These are phyloP conservation scores for Drosophila azteca DNA, from an alignment of 1,140 invertebrate species.

Conservation along the genomic window DNA sequence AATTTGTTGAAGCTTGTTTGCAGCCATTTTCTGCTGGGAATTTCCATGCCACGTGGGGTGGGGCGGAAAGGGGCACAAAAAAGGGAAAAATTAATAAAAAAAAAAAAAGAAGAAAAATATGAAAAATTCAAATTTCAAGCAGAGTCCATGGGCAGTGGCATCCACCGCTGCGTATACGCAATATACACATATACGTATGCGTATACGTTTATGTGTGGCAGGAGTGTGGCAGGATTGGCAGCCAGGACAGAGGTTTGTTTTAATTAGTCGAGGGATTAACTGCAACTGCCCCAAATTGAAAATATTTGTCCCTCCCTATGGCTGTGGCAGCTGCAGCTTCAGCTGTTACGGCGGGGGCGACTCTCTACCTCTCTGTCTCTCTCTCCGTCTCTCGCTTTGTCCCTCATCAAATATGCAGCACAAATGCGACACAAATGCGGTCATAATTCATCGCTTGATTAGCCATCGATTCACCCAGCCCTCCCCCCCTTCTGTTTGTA, in stretches of 20 bases:
- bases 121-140: conserved; percentile 73
- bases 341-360: no score
- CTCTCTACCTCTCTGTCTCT: conserved; percentile 16
- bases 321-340: neutral
- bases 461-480: neutral
- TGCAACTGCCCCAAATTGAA: conserved; percentile 41
- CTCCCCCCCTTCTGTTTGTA: no score
- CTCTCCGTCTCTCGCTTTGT: no score
- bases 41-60: conserved; percentile 9
- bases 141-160: conserved; percentile 25
- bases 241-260: conserved; percentile 52
- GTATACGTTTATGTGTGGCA: neutral
- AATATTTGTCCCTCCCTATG: conserved; percentile 23
- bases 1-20: conserved; percentile 68
- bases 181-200: no score
- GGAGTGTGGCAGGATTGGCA: conserved; percentile 1
- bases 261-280: conserved; percentile 65
- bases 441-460: conserved; percentile 46
- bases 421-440: conserved; percentile 24
- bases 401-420: conserved; percentile 27
- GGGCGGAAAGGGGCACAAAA: neutral
- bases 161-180: conserved; percentile 59
- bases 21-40: conserved; percentile 23
- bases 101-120: conserved; percentile 27
- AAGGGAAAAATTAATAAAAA: conserved; percentile 71